Percentiles rank a stretch among this genome's conserved stretches.
phyloP scores from a whole-genome alignment of 2,113 vertebrate species.

The Strix uralensis region DNA sequence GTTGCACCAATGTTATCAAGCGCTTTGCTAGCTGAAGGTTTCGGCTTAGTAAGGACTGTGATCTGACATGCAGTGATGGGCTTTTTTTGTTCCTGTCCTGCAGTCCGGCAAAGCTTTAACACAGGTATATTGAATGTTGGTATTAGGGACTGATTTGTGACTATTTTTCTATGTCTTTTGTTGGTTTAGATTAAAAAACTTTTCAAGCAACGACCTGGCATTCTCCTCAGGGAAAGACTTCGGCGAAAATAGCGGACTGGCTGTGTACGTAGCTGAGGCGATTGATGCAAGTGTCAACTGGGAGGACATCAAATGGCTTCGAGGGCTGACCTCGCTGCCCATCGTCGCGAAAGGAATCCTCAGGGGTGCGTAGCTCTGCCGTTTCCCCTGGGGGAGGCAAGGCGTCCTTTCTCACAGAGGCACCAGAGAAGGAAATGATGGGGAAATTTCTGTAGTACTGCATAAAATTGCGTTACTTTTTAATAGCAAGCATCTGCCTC shows the following conservation, averaged over 20 bases:
- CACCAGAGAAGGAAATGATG: neutral
- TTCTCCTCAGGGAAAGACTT: conserved; percentile 85
- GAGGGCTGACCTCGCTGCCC: conserved; percentile 82
- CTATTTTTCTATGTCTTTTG: neutral
- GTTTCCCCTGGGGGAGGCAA: fast-evolving
- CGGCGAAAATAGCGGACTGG: conserved; percentile 87
- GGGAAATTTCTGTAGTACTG: neutral
- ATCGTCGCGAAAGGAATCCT: conserved; percentile 90
- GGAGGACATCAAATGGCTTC: conserved; percentile 91
- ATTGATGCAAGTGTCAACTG: conserved; percentile 88
- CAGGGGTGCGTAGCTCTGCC: conserved; percentile 71
- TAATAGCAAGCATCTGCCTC: neutral
- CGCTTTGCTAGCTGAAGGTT: neutral
- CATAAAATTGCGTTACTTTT: neutral
- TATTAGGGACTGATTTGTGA: neutral
- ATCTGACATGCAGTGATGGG: neutral
- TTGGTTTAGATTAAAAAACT: conserved; percentile 88
- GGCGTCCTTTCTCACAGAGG: fast-evolving
- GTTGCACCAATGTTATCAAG: neutral
- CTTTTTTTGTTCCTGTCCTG: neutral
- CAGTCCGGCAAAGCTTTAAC: neutral
- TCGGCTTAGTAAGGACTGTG: neutral
- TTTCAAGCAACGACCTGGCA: conserved; percentile 80
- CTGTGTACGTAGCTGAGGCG: conserved; percentile 85
- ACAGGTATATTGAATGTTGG: neutral